These are phyloP conservation scores for Cetonia aurata DNA, from an alignment of 2,888 invertebrate species.

Conservation along the genomic window DNA sequence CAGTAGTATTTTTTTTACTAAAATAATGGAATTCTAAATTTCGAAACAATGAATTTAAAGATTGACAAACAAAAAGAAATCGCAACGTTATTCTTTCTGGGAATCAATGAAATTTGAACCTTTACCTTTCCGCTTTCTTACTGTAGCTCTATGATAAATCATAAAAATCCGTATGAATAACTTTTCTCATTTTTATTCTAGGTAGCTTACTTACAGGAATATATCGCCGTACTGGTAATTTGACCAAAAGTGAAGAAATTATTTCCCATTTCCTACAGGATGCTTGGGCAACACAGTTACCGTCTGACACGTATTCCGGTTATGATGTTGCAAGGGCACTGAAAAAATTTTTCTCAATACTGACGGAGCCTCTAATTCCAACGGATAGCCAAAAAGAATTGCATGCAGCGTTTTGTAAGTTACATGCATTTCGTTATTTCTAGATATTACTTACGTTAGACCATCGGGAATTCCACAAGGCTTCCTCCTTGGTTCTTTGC, in stretches of 20 bases:
- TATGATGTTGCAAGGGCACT: slow-evolving; percentile 92
- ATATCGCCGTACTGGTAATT: slow-evolving; percentile 87
- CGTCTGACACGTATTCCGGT: slow-evolving; percentile 80
- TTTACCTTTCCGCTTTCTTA: too few species aligned
- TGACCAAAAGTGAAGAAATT: slow-evolving; percentile 79
- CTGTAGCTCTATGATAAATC: background rate
- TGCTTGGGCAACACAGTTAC: slow-evolving; percentile 89
- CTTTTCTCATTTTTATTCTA: slow-evolving; percentile 59
- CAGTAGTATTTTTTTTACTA: background rate
- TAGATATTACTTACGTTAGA: too few species aligned
- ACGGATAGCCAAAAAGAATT: slow-evolving; percentile 77
- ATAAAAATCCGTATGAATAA: background rate
- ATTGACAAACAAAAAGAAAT: too few species aligned
- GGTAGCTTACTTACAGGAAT: slow-evolving; percentile 89
- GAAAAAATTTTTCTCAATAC: slow-evolving; percentile 88
- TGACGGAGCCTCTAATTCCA: slow-evolving; percentile 87
- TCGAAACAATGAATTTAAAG: too few species aligned
- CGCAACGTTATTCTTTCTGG: too few species aligned
- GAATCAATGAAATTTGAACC: too few species aligned
- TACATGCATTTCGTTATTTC: too few species aligned
- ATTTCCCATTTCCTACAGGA: slow-evolving; percentile 82
- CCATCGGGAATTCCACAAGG: background rate
- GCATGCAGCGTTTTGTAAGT: slow-evolving; percentile 76
- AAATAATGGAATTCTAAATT: too few species aligned
- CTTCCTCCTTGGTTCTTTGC: background rate